Evolutionary conservation across 2,797 vertebrate genomes (phyloP), one percentile per base, ranked within the genome.

Genomic region (Argya squamiceps): DNA sequence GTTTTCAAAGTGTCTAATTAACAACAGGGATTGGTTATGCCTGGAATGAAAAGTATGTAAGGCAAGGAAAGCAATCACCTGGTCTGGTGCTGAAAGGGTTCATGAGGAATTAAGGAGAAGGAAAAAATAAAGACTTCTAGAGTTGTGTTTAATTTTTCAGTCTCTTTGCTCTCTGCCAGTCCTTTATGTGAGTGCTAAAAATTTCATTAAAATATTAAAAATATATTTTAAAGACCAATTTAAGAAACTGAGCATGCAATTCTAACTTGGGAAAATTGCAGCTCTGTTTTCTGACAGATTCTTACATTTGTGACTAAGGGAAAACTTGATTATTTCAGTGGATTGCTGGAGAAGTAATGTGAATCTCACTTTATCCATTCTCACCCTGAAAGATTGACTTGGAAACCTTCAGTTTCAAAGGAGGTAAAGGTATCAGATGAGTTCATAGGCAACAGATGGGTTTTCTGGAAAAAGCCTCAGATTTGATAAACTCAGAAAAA

Each of bases 401-500:
- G 67, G 84, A 93, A 94, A 79, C 74, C 46, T 70, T 95, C 36
- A 6, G 47, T 91, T 93, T 92, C 71, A 88, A 74, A 92, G 59
- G 90, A 85, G 60, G 68, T 84, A 77, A 64, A 94, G 26, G 67
- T 96, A 63, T 95, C 64, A 53, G 43, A 65, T 82, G 75, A 88
- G 62, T 96, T 94, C 65, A 41, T 76, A 65, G 29, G 34, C 50
- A 93, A 90, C 83, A 93, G 89, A 93, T 92, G 80, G 74, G 21
- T 73, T 77, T 95, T 84, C 88, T 80, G 56, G 56, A 90, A 90
- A 84, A 92, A 73, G 44, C 24, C 12, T 84, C 69, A 55, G 34
- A n/a, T 81, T 67, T 88, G 27, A 92, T 89, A 92, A 88, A 92
- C 47, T 59, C 63, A 67, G 70, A 83, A 92, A 60, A 93, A 69